Evolutionary conservation across 2,888 invertebrate genomes (phyloP), one percentile per base, ranked within the genome.

Genomic region (Drosophila mayaguana): DNA sequence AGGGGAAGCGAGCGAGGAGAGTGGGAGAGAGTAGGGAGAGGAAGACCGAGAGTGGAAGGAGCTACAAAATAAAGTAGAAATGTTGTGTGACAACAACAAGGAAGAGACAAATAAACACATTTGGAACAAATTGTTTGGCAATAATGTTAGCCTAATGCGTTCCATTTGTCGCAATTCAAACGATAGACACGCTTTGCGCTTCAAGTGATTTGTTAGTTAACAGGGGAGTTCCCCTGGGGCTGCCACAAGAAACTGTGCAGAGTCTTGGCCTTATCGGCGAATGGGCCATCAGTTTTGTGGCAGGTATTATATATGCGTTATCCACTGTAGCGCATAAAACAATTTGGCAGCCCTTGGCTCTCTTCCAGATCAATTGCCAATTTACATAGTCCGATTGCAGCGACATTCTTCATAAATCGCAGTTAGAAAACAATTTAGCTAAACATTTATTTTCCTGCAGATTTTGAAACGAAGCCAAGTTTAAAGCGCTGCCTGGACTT

Each of bases 41-140:
- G 0, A 7, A 46, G 48, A 9, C 36, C 4, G 38, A 20, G 32
- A 9, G 36, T 32, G 16, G 9, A 28, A 55, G 56, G 25, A 57
- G n/a, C 38, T 56, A 34, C 51, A 42, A n/a, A 63, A 60, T 55
- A 54, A 53, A 51, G 45, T 48, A 64, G 57, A 60, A 72, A 50
- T 40, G 62, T 63, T 68, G 60, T 62, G 70, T 66, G 75, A 73
- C 75, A 83, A 53, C 75, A 83, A 75, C 83, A 83, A 76, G 76
- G 81, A 63, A 46, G 62, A 76, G 53, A 67, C 63, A 85, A 89
- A 85, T 89, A 90, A 85, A 89, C 88, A 85, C 90, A 88, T 78
- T 89, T 88, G 54, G 62, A 88, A 72, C 88, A 89, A 85, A 89
- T 85, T 85, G 90, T 82, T 89, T 85, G 85, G 88, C 90, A 89